These are phyloP conservation scores for Etheostoma perlongum DNA, from an alignment of 2,797 vertebrate genomes.

Conservation along the genomic window DNA sequence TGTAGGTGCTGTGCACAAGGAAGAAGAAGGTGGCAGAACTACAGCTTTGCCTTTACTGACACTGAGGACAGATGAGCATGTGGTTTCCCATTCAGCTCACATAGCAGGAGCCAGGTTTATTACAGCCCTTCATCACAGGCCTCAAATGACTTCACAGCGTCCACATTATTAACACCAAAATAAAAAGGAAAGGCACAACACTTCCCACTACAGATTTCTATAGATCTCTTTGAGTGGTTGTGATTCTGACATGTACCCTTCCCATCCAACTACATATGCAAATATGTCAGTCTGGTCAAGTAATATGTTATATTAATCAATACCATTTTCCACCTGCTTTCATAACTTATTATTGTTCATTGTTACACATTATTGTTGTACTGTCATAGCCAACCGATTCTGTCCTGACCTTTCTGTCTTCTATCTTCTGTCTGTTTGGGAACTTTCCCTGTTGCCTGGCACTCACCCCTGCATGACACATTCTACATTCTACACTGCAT, in stretches of 20 bases:
- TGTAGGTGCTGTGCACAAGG: not conserved
- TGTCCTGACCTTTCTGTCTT: not conserved
- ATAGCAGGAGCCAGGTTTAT: slow-evolving; percentile 25
- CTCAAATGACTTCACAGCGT: slow-evolving; percentile 1
- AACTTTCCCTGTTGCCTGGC: too few relatives aligned
- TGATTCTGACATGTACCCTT: slow-evolving; percentile 27
- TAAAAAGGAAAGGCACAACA: not conserved
- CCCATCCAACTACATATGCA: slow-evolving; percentile 28
- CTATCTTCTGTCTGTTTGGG: too few relatives aligned
- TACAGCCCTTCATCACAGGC: slow-evolving; percentile 6
- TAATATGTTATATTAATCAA: slow-evolving; percentile 5
- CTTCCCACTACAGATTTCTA: not conserved
- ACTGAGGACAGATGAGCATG: slow-evolving; percentile 11
- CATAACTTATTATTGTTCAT: not conserved
- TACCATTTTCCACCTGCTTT: not conserved
- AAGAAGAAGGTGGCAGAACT: not conserved
- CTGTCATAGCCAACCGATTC: not conserved
- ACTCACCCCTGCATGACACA: too few relatives aligned
- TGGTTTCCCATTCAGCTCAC: slow-evolving; percentile 1
- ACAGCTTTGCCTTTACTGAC: slow-evolving; percentile 20
- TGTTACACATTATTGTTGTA: not conserved
- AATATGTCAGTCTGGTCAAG: slow-evolving; percentile 29
- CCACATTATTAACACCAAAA: slow-evolving; percentile 5
- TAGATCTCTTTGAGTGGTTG: slow-evolving; percentile 23
- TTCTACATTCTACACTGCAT: too few relatives aligned